Base-by-base conservation (phyloP, 2,797 vertebrate genomes). In the Leptatherina wallacei region DNA sequence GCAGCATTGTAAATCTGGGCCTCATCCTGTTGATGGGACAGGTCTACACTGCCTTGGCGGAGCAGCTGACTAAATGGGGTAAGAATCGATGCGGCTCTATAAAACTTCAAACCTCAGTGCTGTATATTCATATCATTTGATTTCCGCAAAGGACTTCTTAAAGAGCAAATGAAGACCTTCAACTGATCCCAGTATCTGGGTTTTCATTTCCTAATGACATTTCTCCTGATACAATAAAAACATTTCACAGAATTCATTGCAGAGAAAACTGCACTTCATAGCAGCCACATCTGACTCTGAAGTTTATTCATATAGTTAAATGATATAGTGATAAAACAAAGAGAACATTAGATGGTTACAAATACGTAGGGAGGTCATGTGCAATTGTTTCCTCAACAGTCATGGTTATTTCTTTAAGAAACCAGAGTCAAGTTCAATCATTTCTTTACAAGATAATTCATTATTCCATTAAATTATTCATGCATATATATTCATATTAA, bases 31-130 rank as follows among this genome's bases (percentile, higher is more conserved):
- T 96, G 71, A 94, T 95, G 94, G 94, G 94, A 42, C 94, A 92
- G 69, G 93, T 95, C 71, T 95, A 95, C 85, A 95, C 95, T n/a
- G 94, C 92, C 0, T 84, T 96, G 85, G 95, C 95, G 0, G 94
- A 95, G 80, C 92, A 95, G 85, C 95, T 96, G 71, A 95, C 95
- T 67, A 94, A 95, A 81, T 95, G 94, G 94, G 93, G 95, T 96
- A 88, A 91, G 91, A 76, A 67, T 74, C 84, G 56, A 65, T 65
- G 30, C 47, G 16, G 42, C 63, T 69, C 38, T 69, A 22, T 30
- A 44, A 84, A 73, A 78, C 38, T 55, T 65, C 64, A 68, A 61
- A 71, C 49, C 67, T 71, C 42, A 65, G 1, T 22, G 11, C 3
- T 70, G 13, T 64, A 1, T 62, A 61, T 57, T 73, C 32, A 69